Base-by-base conservation (phyloP, 2,113 vertebrate species). In the Ammodramus savannarum region DNA sequence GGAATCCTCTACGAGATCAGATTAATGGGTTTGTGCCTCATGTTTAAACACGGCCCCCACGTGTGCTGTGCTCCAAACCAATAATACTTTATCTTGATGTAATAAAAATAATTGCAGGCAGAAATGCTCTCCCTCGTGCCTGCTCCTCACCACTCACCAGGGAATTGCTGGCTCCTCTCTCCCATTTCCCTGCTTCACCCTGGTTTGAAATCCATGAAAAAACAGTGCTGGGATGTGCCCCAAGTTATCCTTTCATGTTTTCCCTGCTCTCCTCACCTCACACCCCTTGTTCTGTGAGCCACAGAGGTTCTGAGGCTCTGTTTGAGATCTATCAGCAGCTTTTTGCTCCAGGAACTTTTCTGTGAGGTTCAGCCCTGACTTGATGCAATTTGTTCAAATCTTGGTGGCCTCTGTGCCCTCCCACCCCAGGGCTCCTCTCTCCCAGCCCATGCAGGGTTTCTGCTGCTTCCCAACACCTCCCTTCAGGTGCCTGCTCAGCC, bases 41-140 rank as follows among this genome's bases (percentile, higher is more conserved):
- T 77, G 26, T 59, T 96, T 39, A 67, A 91, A 59, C 68, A 71
- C 89, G 87, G 87, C 89, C 91, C 91, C 91, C 80, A 74, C 84
- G 10, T 75, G 89, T 87, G 80, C 95, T 38, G 16, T 55, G 44
- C 3, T 48, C 91, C 89, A 77, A 77, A 55, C 87, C 76, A 77
- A 78, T 57, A 71, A 89, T 46, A 15, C 85, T 95, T 95, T 25
- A 69, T 96, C 95, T 77, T n/a, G 84, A 77, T 89, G 91, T 10
- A 55, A 89, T 86, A 77, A 93, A 92, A 92, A 81, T 67, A 43
- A 94, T 62, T 77, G 86, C 86, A 17, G 51, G 72, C 65, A 80
- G 68, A 57, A 49, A 43, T 0, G 12, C 68, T 84, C 44, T 86
- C 93, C 95, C 76, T 38, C 7, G 25, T 90, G 93, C 91, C 91